These are phyloP conservation scores for Adelphocoris suturalis DNA, from an alignment of 2,888 invertebrate species.

Conservation along the genomic window DNA sequence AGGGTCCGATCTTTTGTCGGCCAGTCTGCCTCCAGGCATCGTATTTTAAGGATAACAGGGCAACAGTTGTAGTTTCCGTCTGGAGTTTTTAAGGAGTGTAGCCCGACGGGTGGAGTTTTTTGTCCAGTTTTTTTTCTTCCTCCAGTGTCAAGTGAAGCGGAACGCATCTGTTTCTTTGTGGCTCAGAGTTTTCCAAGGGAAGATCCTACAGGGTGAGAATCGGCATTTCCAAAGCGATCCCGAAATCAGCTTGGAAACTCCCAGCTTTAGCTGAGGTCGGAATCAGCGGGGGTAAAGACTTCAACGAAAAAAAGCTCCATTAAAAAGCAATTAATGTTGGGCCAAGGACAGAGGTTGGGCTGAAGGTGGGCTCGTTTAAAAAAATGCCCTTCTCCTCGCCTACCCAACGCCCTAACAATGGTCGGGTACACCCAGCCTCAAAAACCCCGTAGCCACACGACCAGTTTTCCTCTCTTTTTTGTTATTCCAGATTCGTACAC, in stretches of 20 bases:
- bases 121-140: constrained; percentile 38
- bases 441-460: constrained; percentile 22
- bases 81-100: constrained; percentile 51
- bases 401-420: constrained; percentile 56
- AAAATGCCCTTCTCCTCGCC: constrained; percentile 52
- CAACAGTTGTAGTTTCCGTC: constrained; percentile 54
- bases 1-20: constrained; percentile 34
- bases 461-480: constrained; percentile 56
- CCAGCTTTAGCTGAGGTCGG: background rate
- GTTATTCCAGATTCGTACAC: constrained; percentile 64
- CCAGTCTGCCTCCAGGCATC: background rate
- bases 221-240: constrained; percentile 12
- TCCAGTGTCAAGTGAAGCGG: constrained; percentile 61
- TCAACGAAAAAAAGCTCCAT: constrained; percentile 56
- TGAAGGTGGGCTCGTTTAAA: constrained; percentile 35
- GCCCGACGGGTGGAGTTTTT: constrained; percentile 58
- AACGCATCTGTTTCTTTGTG: constrained; percentile 65
- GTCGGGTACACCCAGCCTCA: constrained; percentile 49
- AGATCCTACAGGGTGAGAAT: constrained; percentile 52
- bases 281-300: background rate
- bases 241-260: background rate
- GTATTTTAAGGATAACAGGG: constrained; percentile 32
- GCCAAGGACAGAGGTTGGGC: constrained; percentile 28
- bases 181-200: constrained; percentile 20
- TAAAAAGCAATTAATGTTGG: constrained; percentile 70